These are phyloP conservation scores for Rhagonycha lutea DNA, from an alignment of 2,888 invertebrate species.

Conservation along the genomic window DNA sequence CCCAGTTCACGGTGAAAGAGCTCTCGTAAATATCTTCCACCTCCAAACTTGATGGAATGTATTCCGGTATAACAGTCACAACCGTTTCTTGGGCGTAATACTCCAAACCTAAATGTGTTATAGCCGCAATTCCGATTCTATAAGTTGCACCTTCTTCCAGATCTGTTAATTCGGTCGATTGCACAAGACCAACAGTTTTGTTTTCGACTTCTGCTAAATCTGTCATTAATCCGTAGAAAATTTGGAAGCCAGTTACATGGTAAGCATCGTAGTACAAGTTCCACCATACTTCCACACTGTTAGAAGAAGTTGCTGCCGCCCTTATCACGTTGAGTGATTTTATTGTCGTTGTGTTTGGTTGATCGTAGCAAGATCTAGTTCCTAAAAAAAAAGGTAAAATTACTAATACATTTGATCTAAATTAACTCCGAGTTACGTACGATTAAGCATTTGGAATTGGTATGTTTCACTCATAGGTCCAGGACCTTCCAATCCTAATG, in stretches of 20 bases:
- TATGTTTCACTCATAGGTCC: conserved; percentile 88
- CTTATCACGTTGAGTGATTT: conserved; percentile 81
- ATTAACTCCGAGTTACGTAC: conserved; percentile 53
- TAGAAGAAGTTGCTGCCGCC: conserved; percentile 90
- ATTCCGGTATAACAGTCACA: conserved; percentile 88
- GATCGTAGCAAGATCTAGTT: conserved; percentile 64
- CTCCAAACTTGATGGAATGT: conserved; percentile 85
- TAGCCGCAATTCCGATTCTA: conserved; percentile 86
- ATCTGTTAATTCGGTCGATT: conserved; percentile 86
- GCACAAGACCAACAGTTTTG: conserved; percentile 81
- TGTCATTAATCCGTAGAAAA: conserved; percentile 85
- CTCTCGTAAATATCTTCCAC: conserved; percentile 91
- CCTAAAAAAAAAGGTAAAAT: conserved; percentile 44
- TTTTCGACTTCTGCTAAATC: conserved; percentile 91
- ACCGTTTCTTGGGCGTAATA: conserved; percentile 82
- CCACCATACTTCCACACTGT: conserved; percentile 95
- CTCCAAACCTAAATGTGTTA: conserved; percentile 79
- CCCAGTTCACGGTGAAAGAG: conserved; percentile 90
- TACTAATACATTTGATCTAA: not conserved
- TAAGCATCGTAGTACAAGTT: conserved; percentile 85
- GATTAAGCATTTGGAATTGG: conserved; percentile 91
- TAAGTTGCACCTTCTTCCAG: conserved; percentile 89
- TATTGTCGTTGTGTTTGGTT: conserved; percentile 1
- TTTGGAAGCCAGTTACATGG: conserved; percentile 83
- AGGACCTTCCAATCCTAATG: conserved; percentile 85